phyloP scores from a whole-genome alignment of 1,140 invertebrate species.

The Vanessa atalanta region DNA sequence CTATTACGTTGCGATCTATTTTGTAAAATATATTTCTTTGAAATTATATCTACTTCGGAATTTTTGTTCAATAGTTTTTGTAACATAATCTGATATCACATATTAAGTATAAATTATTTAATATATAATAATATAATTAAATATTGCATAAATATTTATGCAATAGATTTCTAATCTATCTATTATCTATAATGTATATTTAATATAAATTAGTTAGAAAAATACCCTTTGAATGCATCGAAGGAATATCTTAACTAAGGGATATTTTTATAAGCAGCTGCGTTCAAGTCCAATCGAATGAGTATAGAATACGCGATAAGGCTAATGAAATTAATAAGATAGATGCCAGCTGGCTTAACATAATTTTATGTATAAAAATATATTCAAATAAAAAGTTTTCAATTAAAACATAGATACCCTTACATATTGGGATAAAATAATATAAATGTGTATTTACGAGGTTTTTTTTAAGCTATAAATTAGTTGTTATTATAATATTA shows the following conservation, averaged over 20 bases:
- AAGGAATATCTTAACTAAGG: conserved; percentile 23
- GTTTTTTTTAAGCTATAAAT: too few relatives aligned
- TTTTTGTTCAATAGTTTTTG: background rate
- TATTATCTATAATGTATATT: background rate
- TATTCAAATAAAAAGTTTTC: background rate
- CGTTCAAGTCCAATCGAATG: conserved; percentile 4
- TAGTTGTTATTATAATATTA: too few relatives aligned
- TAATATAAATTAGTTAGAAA: background rate
- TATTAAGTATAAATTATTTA: too few relatives aligned
- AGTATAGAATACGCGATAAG: conserved; percentile 23
- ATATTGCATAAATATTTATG: too few relatives aligned
- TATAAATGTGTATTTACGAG: too few relatives aligned
- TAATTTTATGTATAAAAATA: conserved; percentile 1
- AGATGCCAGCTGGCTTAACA: background rate
- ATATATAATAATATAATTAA: too few relatives aligned
- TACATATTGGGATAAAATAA: background rate
- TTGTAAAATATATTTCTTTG: background rate
- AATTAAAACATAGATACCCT: background rate
- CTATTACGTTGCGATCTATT: conserved; percentile 12
- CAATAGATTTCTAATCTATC: too few relatives aligned
- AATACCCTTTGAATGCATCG: conserved; percentile 16
- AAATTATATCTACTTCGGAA: background rate
- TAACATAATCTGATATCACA: background rate
- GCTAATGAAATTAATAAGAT: conserved; percentile 15
- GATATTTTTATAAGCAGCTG: conserved; percentile 33